Evolutionary conservation across 2,888 invertebrate species (phyloP).

Genomic region (Pachycephus smyrnensis): DNA sequence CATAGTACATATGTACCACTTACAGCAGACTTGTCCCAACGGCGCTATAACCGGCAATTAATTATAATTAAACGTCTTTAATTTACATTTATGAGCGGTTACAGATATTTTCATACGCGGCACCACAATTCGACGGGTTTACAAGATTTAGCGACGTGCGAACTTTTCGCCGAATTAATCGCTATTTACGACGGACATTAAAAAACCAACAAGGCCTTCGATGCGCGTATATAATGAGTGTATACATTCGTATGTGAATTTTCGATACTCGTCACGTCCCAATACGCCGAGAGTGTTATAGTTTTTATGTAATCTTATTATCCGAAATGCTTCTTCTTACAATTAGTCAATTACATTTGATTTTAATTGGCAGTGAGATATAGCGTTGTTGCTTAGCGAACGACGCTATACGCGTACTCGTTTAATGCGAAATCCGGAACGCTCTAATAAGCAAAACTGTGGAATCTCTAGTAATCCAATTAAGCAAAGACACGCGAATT

Average conservation of each 20-base stretch:
- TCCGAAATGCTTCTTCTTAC: no score
- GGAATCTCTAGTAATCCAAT: constrained; percentile 48
- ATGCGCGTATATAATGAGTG: no score
- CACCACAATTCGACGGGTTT: constrained; percentile 16
- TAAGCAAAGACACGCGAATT: constrained; percentile 45
- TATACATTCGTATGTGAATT: no score
- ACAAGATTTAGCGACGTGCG: constrained; percentile 16
- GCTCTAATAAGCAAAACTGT: constrained; percentile 43
- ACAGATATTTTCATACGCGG: constrained; percentile 1
- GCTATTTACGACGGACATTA: constrained; percentile 22
- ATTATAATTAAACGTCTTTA: constrained; percentile 39
- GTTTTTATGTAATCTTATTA: no score
- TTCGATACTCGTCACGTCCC: no score
- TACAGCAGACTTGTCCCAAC: not conserved
- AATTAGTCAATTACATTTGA: no score
- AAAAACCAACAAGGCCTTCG: no score
- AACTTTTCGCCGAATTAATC: constrained; percentile 29
- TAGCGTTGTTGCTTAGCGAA: no score
- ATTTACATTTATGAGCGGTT: constrained; percentile 35
- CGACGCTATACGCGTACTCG: no score
- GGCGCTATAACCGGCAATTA: constrained; percentile 27
- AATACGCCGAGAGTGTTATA: no score
- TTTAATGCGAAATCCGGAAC: constrained; percentile 2
- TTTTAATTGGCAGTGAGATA: no score
- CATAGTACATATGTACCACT: not conserved